A percentile compares a stretch with the other conserved stretches of the same genome.
Conservation (phyloP, 2,797 vertebrate species). For the Linurgus olivaceus region DNA sequence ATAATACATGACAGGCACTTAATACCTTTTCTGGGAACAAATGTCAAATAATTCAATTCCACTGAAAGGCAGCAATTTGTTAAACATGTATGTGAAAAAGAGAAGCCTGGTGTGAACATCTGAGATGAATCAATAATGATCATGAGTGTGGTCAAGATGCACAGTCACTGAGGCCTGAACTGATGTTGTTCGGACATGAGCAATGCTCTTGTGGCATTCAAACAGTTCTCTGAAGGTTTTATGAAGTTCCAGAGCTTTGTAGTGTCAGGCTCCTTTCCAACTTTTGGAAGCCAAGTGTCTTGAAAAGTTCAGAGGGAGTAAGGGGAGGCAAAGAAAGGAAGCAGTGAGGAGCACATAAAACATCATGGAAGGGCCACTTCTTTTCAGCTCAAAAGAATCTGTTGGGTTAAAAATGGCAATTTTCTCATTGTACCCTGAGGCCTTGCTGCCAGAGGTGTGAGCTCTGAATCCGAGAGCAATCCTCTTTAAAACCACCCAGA, state of each 20-base stretch:
- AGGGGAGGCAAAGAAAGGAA: rapidly evolving
- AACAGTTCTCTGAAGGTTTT: not conserved
- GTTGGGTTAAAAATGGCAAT: not conserved
- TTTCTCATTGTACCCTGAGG: not conserved
- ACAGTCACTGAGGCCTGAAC: not conserved
- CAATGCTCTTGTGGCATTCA: not conserved
- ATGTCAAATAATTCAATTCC: not conserved
- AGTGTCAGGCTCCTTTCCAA: not conserved
- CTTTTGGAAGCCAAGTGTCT: not conserved
- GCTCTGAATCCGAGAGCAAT: not conserved
- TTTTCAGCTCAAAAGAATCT: not conserved
- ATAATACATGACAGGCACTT: not conserved
- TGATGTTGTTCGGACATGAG: rapidly evolving
- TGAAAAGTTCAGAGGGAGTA: not conserved
- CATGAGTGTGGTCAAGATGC: not conserved
- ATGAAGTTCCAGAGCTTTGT: not conserved
- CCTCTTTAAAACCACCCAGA: not conserved
- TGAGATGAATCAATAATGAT: not conserved
- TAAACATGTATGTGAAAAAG: not conserved
- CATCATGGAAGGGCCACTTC: not conserved
- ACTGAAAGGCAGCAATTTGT: not conserved
- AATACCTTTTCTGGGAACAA: not conserved
- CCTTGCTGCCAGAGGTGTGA: not conserved
- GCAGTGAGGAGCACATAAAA: not conserved
- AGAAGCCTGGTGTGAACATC: not conserved